Conservation (phyloP, 2,888 invertebrate species). For the Philonicus albiceps region DNA sequence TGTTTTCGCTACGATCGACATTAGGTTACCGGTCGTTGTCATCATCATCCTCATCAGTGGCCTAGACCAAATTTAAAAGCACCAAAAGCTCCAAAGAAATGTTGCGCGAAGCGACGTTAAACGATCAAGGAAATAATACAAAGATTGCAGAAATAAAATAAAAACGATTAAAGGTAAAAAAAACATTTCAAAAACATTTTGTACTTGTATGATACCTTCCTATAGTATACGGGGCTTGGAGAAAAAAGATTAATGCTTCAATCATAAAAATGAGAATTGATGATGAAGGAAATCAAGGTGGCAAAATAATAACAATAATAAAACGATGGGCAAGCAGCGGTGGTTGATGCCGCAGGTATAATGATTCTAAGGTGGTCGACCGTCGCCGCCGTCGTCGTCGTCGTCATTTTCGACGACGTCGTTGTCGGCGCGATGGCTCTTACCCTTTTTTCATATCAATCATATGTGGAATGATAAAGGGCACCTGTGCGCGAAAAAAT, state of each 20-base stretch:
- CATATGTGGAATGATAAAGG: not conserved
- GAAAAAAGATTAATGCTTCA: not conserved
- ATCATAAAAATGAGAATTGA: not conserved
- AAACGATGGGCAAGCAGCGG: not conserved
- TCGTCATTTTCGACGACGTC: not conserved
- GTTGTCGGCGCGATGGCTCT: not conserved
- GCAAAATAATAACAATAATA: not conserved
- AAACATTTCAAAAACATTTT: not conserved
- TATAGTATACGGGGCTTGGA: not conserved
- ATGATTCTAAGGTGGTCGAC: not conserved
- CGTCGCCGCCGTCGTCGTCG: not conserved
- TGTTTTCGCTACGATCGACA: too few species aligned
- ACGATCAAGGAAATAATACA: not conserved
- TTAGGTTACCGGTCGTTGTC: not conserved
- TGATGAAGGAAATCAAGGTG: not conserved
- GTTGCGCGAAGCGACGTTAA: not conserved
- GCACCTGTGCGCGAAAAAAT: not conserved
- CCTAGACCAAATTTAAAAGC: not conserved
- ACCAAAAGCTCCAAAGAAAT: not conserved
- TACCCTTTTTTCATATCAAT: not conserved
- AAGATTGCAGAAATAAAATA: not conserved
- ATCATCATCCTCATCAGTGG: not conserved
- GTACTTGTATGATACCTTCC: not conserved
- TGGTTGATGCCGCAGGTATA: not conserved
- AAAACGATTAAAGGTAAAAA: not conserved